Percentiles rank a stretch among this genome's conserved stretches.
Evolutionary conservation across 2,888 invertebrate genomes (phyloP).

Genomic region (Drosophila nr. perissopoda): DNA sequence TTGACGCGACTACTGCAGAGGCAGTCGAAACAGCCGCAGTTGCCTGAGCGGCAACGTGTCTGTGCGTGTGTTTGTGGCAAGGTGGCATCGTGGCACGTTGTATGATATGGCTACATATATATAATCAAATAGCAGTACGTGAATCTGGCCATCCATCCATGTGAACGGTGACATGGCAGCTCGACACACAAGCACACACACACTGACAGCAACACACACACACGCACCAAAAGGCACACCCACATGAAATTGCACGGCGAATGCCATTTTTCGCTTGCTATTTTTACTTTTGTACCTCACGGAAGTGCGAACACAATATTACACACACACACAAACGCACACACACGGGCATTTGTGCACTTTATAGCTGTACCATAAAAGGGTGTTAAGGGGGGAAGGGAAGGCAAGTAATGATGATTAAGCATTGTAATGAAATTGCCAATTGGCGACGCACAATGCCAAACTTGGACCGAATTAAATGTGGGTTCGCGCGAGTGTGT

Average conservation of each 20-base stretch:
- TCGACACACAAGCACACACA: constrained; percentile 25
- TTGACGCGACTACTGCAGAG: constrained; percentile 67
- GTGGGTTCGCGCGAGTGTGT: constrained; percentile 11
- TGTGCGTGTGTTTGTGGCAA: constrained; percentile 22
- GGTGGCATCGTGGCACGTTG: constrained; percentile 33
- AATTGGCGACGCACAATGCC: constrained; percentile 68
- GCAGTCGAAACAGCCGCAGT: constrained; percentile 29
- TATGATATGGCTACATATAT: constrained; percentile 66
- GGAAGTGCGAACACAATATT: constrained; percentile 77
- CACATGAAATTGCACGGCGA: constrained; percentile 48
- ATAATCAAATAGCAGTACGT: constrained; percentile 69
- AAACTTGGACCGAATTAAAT: constrained; percentile 37
- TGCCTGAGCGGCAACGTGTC: constrained; percentile 19
- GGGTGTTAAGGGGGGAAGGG: neutral
- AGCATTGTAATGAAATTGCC: constrained; percentile 81
- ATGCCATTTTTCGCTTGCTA: constrained; percentile 55
- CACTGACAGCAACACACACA: neutral
- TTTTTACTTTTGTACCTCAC: constrained; percentile 44
- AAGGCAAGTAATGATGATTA: constrained; percentile 77
- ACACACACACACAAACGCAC: constrained; percentile 8
- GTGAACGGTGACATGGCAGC: constrained; percentile 76
- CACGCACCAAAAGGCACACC: neutral
- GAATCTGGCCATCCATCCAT: constrained; percentile 66
- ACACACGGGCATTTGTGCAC: constrained; percentile 17
- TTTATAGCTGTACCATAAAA: constrained; percentile 37